Percentiles rank a stretch among this genome's conserved stretches.
phyloP scores from a whole-genome alignment of 2,797 vertebrate genomes.

The Brachymystax lenok region DNA sequence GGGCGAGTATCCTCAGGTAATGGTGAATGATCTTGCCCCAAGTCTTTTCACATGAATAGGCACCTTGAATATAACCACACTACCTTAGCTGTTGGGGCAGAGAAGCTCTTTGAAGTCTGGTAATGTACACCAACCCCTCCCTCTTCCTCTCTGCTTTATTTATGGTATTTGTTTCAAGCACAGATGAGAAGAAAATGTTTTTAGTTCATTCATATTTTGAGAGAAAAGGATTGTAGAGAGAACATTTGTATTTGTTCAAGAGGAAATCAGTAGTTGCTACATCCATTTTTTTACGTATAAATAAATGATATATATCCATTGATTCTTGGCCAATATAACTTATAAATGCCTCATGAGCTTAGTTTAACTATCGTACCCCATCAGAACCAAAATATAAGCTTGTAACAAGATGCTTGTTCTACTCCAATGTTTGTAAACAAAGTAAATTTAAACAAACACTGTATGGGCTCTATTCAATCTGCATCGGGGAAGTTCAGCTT shows the following conservation, averaged over 20 bases:
- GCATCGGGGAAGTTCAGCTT: too few species aligned
- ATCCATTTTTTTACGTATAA: too few species aligned
- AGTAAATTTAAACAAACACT: too few species aligned
- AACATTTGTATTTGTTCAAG: slow-evolving; percentile 1
- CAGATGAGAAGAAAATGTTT: slow-evolving; percentile 46
- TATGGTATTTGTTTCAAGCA: slow-evolving; percentile 60
- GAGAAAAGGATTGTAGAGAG: slow-evolving; percentile 4
- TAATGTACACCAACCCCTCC: slow-evolving; percentile 56
- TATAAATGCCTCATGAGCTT: too few species aligned
- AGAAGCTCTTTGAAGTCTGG: slow-evolving; percentile 54
- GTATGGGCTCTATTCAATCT: too few species aligned
- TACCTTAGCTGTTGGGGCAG: slow-evolving; percentile 39
- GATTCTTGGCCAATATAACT: too few species aligned
- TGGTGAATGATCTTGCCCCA: slow-evolving; percentile 49
- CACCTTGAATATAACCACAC: slow-evolving; percentile 52
- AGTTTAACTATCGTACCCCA: too few species aligned
- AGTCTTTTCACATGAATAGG: slow-evolving; percentile 58
- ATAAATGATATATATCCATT: too few species aligned
- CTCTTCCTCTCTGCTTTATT: slow-evolving; percentile 58
- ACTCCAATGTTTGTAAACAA: too few species aligned
- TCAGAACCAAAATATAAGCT: too few species aligned
- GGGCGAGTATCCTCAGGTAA: slow-evolving; percentile 37
- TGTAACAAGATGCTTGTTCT: too few species aligned
- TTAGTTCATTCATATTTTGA: slow-evolving; percentile 31
- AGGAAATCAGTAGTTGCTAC: too few species aligned